phyloP scores from a whole-genome alignment of 2,797 vertebrate species.

The Sebastes itinus region DNA sequence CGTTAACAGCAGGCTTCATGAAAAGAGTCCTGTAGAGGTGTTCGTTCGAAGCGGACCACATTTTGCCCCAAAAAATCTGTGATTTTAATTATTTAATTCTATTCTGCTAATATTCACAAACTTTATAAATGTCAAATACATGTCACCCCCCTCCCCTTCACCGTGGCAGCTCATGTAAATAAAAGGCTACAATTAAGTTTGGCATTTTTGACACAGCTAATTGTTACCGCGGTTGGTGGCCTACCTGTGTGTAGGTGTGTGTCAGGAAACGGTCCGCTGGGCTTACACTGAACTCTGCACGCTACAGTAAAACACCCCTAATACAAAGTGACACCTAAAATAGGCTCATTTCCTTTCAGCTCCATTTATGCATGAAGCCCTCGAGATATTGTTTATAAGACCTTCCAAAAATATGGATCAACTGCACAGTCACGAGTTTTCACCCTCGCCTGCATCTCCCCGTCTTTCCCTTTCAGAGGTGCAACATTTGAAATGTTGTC shows the following conservation, averaged over 20 bases:
- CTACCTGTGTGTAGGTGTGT: constrained; percentile 47
- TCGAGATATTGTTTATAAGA: constrained; percentile 34
- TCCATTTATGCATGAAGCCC: constrained; percentile 27
- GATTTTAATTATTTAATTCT: neutral
- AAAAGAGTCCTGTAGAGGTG: neutral
- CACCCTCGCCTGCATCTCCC: constrained; percentile 5
- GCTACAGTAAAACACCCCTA: constrained; percentile 6
- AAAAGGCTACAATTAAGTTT: constrained; percentile 41
- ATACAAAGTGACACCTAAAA: constrained; percentile 52
- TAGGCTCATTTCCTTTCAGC: constrained; percentile 32
- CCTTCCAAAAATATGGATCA: constrained; percentile 44
- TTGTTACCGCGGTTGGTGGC: constrained; percentile 5
- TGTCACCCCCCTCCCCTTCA: neutral
- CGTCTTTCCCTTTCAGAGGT: neutral
- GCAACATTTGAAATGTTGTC: constrained; percentile 49
- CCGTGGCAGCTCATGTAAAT: neutral
- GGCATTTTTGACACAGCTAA: constrained; percentile 36
- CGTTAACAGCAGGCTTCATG: constrained; percentile 28
- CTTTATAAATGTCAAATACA: neutral
- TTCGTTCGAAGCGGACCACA: neutral
- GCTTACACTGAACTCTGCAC: neutral
- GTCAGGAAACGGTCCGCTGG: neutral
- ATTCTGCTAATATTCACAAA: constrained; percentile 2
- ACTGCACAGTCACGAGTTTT: neutral
- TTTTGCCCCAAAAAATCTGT: neutral